Base-by-base conservation (phyloP, 2,888 invertebrate genomes). In the Pachycephus smyrnensis region DNA sequence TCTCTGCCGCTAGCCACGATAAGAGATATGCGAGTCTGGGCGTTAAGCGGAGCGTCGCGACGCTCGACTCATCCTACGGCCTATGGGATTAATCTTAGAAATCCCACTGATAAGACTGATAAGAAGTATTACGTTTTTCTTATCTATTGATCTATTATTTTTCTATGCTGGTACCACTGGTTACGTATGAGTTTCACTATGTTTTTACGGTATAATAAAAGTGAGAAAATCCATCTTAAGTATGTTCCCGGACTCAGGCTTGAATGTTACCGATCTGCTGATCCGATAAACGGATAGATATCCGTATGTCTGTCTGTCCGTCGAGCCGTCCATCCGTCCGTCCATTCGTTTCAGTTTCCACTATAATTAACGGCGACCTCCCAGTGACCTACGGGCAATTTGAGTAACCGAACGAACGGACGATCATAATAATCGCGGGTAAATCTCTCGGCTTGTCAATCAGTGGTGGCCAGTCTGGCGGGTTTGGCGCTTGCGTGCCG, bases 361-460 rank as follows among this genome's bases (percentile, higher is more conserved):
- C 91, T 91, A 90, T 90, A 91, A 91, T 91, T 91, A 91, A 88
- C 88, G 87, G 77, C 84, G 90, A 90, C 91, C 91, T 88, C 87
- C 85, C 82, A 82, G 81, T 88, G 90, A 90, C 91, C 89, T 81
- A 80, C 82, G 85, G 84, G 87, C 88, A 91, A 91, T 91, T 90
- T 90, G 85, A 88, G 86, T 85, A 81, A 84, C 83, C 86, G 78
- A 82, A 76, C 80, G 75, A 78, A 80, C 84, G 81, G 84, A 87
- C 87, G 85, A 89, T 89, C 89, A 89, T 89, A 89, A 89, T 89
- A 89, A 89, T 89, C 89, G 71, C 76, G 40, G 79, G 79, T 79
- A 55, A 73, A 79, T 78, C 78, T 78, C 37, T 75, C 76, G 69
- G 76, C 78, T 76, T 78, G 78, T 78, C 78, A 78, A 78, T 78